phyloP scores from a whole-genome alignment of 2,113 vertebrate genomes.

The Campylomormyrus tamandua region DNA sequence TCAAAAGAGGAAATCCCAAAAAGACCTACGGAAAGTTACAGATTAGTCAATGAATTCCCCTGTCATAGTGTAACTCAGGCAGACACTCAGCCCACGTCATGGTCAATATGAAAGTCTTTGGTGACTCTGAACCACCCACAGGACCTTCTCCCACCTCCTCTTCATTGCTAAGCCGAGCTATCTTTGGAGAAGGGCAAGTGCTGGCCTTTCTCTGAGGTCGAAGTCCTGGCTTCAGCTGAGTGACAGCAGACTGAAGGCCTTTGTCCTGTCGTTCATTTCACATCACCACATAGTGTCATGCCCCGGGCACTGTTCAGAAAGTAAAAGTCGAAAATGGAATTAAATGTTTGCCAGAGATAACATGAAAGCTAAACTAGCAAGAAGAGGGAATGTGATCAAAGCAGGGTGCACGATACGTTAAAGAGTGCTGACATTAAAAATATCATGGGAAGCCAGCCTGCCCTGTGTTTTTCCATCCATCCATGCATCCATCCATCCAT shows the following conservation, averaged over 20 bases:
- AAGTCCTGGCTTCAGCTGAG: not conserved
- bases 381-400: not conserved
- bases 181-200: not conserved
- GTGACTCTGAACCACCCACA: constrained; percentile 17
- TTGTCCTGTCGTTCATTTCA: not conserved
- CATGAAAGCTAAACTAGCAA: not conserved
- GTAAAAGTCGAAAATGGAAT: not conserved
- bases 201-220: not conserved
- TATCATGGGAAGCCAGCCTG: not conserved
- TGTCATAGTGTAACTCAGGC: not conserved
- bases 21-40: constrained; percentile 14
- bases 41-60: constrained; percentile 26
- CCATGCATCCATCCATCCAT: not conserved
- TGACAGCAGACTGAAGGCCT: not conserved
- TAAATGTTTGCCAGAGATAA: not conserved
- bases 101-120: constrained; percentile 12
- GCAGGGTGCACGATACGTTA: not conserved
- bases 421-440: not conserved
- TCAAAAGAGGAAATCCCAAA: constrained; percentile 25
- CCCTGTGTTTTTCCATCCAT: not conserved
- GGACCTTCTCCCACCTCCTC: not conserved
- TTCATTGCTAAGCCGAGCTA: not conserved
- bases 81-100: constrained; percentile 9
- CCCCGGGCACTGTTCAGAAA: not conserved
- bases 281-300: not conserved